These are phyloP conservation scores for Apogon talboti DNA, from an alignment of 2,797 vertebrate genomes.

Conservation along the genomic window DNA sequence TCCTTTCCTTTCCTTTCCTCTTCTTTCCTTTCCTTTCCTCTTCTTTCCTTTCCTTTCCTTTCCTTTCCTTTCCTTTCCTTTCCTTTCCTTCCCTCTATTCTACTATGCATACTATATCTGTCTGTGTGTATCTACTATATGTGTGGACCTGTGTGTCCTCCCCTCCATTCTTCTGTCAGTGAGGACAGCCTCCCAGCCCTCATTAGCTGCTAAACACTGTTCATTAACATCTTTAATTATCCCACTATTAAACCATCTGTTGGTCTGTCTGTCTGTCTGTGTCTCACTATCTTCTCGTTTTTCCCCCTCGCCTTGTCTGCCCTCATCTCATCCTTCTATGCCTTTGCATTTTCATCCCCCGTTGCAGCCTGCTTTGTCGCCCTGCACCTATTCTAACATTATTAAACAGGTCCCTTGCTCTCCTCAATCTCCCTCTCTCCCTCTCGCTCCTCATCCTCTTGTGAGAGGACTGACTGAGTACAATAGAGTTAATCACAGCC, in stretches of 20 bases:
- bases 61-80: too few species aligned
- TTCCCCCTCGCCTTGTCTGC: constrained; percentile 53
- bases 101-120: constrained; percentile 2
- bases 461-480: constrained; percentile 77
- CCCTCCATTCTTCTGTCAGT: constrained; percentile 84
- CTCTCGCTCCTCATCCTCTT: constrained; percentile 49
- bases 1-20: too few species aligned
- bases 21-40: too few species aligned
- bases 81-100: too few species aligned
- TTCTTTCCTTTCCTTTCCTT: too few species aligned
- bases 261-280: constrained; percentile 66
- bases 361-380: constrained; percentile 21
- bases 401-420: constrained; percentile 46
- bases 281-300: constrained; percentile 45
- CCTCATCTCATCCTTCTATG: constrained; percentile 59
- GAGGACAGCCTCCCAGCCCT: constrained; percentile 87
- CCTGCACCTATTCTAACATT: constrained; percentile 40
- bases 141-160: constrained; percentile 25
- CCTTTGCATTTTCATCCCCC: constrained; percentile 14
- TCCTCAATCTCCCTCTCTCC: constrained; percentile 7
- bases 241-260: constrained; percentile 85
- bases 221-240: constrained; percentile 91
- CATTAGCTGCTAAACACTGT: constrained; percentile 91
- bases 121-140: constrained; percentile 2
- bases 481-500: constrained; percentile 88